Conservation (phyloP, 2,113 vertebrate genomes). For the Daphoenositta chrysoptera region DNA sequence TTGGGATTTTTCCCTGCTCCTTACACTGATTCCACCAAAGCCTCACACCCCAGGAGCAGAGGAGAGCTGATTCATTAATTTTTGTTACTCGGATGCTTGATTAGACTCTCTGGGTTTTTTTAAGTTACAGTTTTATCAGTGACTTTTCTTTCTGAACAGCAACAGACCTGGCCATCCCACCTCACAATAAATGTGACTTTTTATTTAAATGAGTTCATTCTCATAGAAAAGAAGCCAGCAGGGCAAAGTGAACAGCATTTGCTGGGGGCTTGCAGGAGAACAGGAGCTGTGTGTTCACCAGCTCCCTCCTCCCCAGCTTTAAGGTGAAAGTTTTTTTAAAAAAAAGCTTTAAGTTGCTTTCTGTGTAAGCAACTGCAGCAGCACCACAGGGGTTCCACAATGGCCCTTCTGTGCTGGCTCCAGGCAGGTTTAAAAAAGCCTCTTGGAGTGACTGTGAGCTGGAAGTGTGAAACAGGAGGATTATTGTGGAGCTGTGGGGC, state of each 20-base stretch:
- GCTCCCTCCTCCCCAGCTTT: neutral
- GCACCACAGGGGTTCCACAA: neutral
- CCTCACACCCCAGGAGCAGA: neutral
- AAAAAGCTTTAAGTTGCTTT: neutral
- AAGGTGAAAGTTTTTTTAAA: neutral
- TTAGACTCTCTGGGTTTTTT: neutral
- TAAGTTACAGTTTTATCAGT: neutral
- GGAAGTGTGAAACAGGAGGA: neutral
- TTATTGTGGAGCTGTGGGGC: slow-evolving; percentile 3
- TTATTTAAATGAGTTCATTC: neutral
- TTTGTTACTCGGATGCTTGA: neutral
- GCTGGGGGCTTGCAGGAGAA: neutral
- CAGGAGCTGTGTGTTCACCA: neutral
- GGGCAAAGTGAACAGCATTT: neutral
- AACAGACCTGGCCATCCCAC: neutral
- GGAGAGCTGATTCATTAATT: neutral
- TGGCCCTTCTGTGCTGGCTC: slow-evolving; percentile 23
- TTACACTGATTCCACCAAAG: neutral
- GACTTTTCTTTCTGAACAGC: neutral
- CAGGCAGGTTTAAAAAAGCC: neutral
- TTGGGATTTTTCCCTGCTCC: neutral
- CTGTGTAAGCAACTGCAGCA: neutral
- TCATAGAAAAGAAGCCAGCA: neutral
- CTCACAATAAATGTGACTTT: neutral
- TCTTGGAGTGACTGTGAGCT: neutral